A percentile compares a stretch with the other conserved stretches of the same genome.
Conservation (phyloP, 2,888 invertebrate species). For the Gryllus longicercus region DNA sequence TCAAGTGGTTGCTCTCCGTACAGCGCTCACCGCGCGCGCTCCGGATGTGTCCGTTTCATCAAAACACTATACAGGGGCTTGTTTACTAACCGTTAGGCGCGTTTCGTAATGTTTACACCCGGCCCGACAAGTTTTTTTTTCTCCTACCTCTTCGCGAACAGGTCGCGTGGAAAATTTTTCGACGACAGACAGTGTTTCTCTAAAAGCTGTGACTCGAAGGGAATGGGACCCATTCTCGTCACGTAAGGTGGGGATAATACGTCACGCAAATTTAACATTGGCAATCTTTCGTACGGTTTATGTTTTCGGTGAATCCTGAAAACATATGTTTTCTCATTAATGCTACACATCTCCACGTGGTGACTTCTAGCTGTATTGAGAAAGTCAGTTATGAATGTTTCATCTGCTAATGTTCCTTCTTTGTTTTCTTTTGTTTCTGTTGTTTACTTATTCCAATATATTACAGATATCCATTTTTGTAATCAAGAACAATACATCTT, state of each 20-base stretch:
- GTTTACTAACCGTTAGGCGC: neutral
- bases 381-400: too few relatives aligned
- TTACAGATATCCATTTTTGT: too few relatives aligned
- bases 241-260: neutral
- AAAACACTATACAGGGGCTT: slow-evolving; percentile 3
- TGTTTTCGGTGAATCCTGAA: neutral
- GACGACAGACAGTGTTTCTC: too few relatives aligned
- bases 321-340: neutral
- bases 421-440: too few relatives aligned
- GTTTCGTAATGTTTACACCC: neutral
- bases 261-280: neutral
- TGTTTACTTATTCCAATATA: too few relatives aligned
- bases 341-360: too few relatives aligned
- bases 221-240: neutral
- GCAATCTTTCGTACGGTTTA: neutral
- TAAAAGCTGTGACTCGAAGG: neutral
- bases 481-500: too few relatives aligned
- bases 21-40: neutral
- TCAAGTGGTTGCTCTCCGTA: too few relatives aligned
- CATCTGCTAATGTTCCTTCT: too few relatives aligned
- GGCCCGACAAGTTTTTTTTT: too few relatives aligned
- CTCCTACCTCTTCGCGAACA: neutral
- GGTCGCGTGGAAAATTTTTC: neutral
- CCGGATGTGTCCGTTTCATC: slow-evolving; percentile 3
- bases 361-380: too few relatives aligned